phyloP scores from a whole-genome alignment of 1,140 invertebrate species.

The Rhyacophila brunnea region DNA sequence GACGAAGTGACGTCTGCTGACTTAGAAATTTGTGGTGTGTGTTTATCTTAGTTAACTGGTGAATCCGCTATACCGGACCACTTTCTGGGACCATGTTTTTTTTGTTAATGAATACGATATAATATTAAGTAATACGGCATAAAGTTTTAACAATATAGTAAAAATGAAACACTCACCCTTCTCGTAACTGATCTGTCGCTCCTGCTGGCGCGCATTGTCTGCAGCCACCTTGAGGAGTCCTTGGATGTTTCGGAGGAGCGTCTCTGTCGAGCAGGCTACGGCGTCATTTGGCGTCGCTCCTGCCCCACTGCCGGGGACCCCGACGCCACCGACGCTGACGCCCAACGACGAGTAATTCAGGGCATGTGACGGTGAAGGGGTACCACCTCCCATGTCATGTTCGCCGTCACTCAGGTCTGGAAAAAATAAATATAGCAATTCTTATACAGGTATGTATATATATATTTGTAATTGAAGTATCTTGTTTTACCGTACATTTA shows the following conservation, averaged over 20 bases:
- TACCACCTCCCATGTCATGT: slow-evolving; percentile 43
- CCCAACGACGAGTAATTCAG: slow-evolving; percentile 33
- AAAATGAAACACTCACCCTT: slow-evolving; percentile 70
- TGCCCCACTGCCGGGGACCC: slow-evolving; percentile 43
- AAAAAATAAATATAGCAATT: slow-evolving; percentile 8
- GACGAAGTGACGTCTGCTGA: too few species aligned
- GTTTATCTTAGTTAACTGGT: too few species aligned
- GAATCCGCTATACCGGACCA: too few species aligned
- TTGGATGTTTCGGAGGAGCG: slow-evolving; percentile 90
- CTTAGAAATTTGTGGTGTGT: too few species aligned
- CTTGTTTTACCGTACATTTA: too few species aligned
- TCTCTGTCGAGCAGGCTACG: slow-evolving; percentile 78
- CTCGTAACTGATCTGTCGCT: slow-evolving; percentile 92
- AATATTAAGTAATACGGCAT: neutral
- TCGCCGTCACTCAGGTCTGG: slow-evolving; percentile 64
- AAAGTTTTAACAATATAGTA: neutral
- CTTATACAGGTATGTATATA: too few species aligned
- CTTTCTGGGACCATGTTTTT: too few species aligned
- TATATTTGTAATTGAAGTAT: too few species aligned
- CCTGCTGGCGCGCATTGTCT: slow-evolving; percentile 92
- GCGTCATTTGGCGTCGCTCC: slow-evolving; percentile 57
- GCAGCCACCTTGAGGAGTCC: slow-evolving; percentile 92
- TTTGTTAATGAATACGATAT: too few species aligned
- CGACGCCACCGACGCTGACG: slow-evolving; percentile 31
- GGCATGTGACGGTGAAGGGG: slow-evolving; percentile 44